Conservation (phyloP, 2,888 invertebrate species). For the Campoletis raptor region DNA sequence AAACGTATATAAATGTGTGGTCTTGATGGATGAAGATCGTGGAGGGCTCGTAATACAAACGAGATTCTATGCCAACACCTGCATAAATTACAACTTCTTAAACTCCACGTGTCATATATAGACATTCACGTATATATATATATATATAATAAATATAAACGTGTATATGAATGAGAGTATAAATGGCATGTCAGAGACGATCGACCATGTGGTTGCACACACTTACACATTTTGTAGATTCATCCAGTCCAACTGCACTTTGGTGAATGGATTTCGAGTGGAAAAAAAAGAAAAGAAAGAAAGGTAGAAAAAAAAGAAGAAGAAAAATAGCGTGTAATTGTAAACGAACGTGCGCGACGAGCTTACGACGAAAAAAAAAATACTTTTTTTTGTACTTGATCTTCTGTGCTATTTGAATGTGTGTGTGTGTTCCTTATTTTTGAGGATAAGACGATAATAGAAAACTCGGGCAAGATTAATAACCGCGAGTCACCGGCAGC, state of each 20-base stretch:
- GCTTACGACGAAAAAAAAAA: not conserved
- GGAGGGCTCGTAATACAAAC: constrained; percentile 61
- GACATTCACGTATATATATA: constrained; percentile 48
- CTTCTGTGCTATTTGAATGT: not conserved
- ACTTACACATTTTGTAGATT: constrained; percentile 28
- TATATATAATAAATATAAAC: constrained; percentile 22
- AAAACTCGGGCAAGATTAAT: constrained; percentile 58
- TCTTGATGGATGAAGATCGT: constrained; percentile 79
- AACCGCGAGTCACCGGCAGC: constrained; percentile 50
- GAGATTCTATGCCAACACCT: constrained; percentile 71
- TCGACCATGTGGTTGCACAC: not conserved
- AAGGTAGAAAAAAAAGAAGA: constrained; percentile 22
- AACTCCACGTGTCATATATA: constrained; percentile 1
- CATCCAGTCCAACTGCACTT: constrained; percentile 39
- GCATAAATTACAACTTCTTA: constrained; percentile 67
- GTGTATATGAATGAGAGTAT: not conserved
- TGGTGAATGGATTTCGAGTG: constrained; percentile 35
- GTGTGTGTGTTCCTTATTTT: constrained; percentile 1
- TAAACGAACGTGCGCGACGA: constrained; percentile 31
- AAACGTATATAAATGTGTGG: constrained; percentile 68
- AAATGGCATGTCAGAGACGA: constrained; percentile 24
- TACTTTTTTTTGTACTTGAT: not conserved
- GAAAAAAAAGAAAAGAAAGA: constrained; percentile 15
- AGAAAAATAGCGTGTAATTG: constrained; percentile 13
- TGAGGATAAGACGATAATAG: constrained; percentile 15